Base-by-base conservation (phyloP, 2,113 vertebrate genomes). In the Condylura cristata region DNA sequence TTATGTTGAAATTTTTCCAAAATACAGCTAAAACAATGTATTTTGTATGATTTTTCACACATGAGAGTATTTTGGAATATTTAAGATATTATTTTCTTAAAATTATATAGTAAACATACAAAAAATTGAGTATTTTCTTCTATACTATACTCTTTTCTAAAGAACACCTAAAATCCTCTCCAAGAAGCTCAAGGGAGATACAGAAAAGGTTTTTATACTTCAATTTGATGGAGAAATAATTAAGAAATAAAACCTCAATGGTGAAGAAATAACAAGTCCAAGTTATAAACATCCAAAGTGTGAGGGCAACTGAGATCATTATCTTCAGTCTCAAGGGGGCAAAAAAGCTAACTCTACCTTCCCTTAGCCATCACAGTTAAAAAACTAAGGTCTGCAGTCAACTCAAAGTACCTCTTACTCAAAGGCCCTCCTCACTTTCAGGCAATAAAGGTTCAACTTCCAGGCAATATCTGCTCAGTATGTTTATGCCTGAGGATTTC, bases 401-500 rank as follows among this genome's bases (percentile, higher is more conserved):
- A 32, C 10, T 79, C 18, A 17, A 61, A 91, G 41, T n/a, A 37
- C 16, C 65, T 41, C 66, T 81, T 32, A 18, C 10, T 28, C 32
- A 53, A 58, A 85, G 37, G 66, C 34, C 39, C 46, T 75, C n/a
- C 30, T 82, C 63, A 32, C 17, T 61, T 60, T 56, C 51, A 76
- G 30, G 68, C 44, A 88, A 72, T 46, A 89, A 86, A 89, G n/a
- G n/a, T n/a, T n/a, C n/a, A n/a, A 32, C 17, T 61, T 60, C 48
- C 51, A 76, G 30, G 68, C 44, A 88, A 72, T 46, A 89, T 84
- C 87, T 32, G 32, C 30, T 53, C 86, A 65, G 37, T 53, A 81
- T 46, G 14, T 84, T 79, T 85, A 61, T 60, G 51, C 66, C 83
- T 89, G 44, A 39, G 58, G 79, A 75, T 63, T 95, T 90, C 78